phyloP scores from a whole-genome alignment of 2,113 vertebrate genomes.

The Odobenus rosmarus region DNA sequence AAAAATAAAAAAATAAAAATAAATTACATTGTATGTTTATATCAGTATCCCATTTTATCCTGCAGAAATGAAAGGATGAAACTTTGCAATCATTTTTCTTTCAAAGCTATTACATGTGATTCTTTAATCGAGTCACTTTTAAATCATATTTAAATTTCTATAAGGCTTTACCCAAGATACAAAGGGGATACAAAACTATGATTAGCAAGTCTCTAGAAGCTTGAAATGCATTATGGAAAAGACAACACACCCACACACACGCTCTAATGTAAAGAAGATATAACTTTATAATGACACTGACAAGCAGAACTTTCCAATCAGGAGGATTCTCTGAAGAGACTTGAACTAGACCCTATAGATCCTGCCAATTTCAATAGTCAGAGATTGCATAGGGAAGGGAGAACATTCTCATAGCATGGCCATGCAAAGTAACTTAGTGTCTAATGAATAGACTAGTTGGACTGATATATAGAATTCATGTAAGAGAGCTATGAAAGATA shows the following conservation, averaged over 20 bases:
- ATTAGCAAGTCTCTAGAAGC: not conserved
- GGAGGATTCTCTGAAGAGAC: not conserved
- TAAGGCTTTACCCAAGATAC: not conserved
- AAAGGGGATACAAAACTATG: not conserved
- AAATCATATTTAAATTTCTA: not conserved
- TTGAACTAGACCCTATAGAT: not conserved
- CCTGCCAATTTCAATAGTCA: not conserved
- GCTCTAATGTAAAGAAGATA: not conserved
- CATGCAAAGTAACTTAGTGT: not conserved
- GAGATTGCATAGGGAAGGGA: not conserved
- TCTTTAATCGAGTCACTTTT: not conserved
- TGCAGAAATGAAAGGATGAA: not conserved
- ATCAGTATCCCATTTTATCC: not conserved
- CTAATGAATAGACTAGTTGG: not conserved
- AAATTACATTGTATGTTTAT: slow-evolving; percentile 20
- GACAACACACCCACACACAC: not conserved
- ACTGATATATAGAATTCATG: not conserved
- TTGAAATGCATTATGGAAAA: not conserved
- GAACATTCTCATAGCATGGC: not conserved
- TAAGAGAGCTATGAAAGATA: not conserved
- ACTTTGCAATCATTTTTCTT: not conserved
- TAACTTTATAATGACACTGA: not conserved
- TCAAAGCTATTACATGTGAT: not conserved
- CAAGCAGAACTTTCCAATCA: not conserved
- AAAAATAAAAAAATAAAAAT: not conserved